Conservation (phyloP, 1,140 invertebrate genomes). For the Oscheius sp. region DNA sequence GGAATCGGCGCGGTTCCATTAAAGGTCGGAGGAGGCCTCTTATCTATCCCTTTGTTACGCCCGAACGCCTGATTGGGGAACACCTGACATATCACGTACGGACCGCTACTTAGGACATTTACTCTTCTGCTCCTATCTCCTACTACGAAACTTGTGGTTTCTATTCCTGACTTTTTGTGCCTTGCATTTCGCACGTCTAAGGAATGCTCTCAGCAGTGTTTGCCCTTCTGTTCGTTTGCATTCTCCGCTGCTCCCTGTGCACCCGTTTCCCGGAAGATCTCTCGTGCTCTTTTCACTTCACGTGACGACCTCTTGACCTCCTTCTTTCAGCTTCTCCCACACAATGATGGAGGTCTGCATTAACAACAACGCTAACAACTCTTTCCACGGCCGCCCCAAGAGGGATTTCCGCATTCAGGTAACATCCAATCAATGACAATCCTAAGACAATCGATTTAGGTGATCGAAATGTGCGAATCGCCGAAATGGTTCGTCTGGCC, state of each 20-base stretch:
- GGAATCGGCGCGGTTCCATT: background rate
- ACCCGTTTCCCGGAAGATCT: too few relatives aligned
- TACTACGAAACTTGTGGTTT: background rate
- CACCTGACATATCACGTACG: too few relatives aligned
- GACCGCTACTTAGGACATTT: too few relatives aligned
- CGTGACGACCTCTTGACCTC: background rate
- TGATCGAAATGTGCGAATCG: conserved; percentile 25
- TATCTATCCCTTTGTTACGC: too few relatives aligned
- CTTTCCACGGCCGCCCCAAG: conserved; percentile 18
- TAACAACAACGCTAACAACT: conserved; percentile 10
- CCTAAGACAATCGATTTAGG: background rate
- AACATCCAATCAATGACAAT: background rate
- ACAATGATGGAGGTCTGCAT: conserved; percentile 23
- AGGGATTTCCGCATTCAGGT: conserved; percentile 34
- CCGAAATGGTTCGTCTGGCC: conserved; percentile 42
- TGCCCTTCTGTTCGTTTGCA: background rate
- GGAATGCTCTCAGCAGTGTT: too few relatives aligned
- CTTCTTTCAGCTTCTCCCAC: conserved; percentile 6
- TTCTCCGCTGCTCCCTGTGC: background rate
- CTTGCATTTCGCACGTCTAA: too few relatives aligned
- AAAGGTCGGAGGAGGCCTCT: background rate
- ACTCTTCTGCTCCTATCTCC: background rate
- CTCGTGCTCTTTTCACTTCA: too few relatives aligned
- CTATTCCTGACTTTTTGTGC: background rate
- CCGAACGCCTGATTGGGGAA: too few relatives aligned